Evolutionary conservation across 2,797 vertebrate genomes (phyloP).

Genomic region (Hippopotamyrus pictus): DNA sequence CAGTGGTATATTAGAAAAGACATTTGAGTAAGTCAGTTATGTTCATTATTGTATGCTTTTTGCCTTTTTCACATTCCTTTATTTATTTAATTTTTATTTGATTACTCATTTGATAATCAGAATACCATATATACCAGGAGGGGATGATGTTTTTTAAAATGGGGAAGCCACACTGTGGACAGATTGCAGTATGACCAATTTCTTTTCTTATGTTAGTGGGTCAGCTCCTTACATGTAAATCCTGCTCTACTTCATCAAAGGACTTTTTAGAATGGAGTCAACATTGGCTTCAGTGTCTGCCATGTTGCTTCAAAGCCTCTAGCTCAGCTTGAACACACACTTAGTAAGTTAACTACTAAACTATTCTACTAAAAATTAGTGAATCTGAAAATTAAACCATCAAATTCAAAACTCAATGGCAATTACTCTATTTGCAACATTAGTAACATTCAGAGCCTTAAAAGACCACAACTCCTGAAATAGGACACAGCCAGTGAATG

Average conservation of each 20-base stretch:
- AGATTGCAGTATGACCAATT: neutral
- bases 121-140: neutral
- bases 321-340: neutral
- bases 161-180: neutral
- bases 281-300: neutral
- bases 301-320: neutral
- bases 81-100: neutral
- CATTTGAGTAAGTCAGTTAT: neutral
- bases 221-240: neutral
- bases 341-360: neutral
- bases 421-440: neutral
- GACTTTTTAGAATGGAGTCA: neutral
- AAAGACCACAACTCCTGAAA: neutral
- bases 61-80: neutral
- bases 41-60: neutral
- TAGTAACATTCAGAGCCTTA: neutral
- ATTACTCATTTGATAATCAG: neutral
- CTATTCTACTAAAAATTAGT: neutral
- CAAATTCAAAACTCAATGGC: neutral
- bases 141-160: neutral
- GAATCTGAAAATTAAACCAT: neutral
- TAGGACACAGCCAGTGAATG: neutral
- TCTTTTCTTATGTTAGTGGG: neutral
- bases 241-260: neutral
- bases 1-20: neutral